Evolutionary conservation across 2,888 invertebrate genomes (phyloP), one percentile per base, ranked within the genome.

Genomic region (Drosophila phalerata): DNA sequence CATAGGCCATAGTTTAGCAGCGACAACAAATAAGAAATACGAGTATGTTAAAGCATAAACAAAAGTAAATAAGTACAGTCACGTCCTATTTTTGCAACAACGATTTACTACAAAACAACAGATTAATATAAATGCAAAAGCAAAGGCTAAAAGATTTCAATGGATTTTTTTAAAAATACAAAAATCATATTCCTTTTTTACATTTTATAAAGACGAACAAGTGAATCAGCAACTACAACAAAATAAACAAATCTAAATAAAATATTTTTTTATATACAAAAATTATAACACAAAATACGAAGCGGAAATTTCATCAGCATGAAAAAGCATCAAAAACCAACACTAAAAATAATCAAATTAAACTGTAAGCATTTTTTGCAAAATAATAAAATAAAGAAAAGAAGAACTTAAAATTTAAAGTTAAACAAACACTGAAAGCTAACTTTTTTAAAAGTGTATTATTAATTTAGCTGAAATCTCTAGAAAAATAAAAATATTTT

Each of bases 31-130:
- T 9, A 34, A 37, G 9, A 63, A 55, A 45, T 25, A 22, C n/a
- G 13, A 77, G 74, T 53, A 56, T 58, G 63, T 67, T 62, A 56
- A 48, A 45, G 5, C 11, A 28, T 55, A 69, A 62, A 66, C 47
- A 58, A 69, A 32, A 53, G 70, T 63, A 73, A 63, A 67, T 79
- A 78, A 89, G 83, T 88, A 88, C 84, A 90, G 91, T 92, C 92
- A 92, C 92, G 92, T 92, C 92, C 92, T 92, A 92, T 92, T 92
- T 92, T 92, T 92, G 92, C 92, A 92, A 92, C 92, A 92, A 92
- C 90, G 91, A 91, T 91, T 91, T 91, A 91, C 90, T 88, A 91
- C 78, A 82, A 81, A 66, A 53, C 55, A 55, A 73, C 61, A 71
- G 60, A 65, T 49, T 52, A 67, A 75, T 57, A 72, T 53, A 40